These are phyloP conservation scores for Phyto melanocephala DNA, from an alignment of 2,888 invertebrate species.

Conservation along the genomic window DNA sequence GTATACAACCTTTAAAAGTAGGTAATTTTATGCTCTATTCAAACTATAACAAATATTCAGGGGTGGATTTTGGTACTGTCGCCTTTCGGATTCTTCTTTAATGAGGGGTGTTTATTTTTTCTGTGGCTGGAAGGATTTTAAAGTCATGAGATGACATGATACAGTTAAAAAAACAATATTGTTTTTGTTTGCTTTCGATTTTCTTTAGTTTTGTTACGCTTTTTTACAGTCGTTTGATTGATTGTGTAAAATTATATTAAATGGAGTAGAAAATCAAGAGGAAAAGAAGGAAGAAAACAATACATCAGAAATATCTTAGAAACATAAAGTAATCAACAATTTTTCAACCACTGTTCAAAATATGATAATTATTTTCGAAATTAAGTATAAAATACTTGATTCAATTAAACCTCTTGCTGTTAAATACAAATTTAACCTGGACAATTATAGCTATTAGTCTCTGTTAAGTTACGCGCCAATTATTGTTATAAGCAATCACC, in stretches of 20 bases:
- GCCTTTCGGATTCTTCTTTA: neutral
- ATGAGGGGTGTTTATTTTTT: neutral
- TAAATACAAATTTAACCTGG: no score
- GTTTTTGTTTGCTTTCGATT: neutral
- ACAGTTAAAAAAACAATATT: slow-evolving; percentile 20
- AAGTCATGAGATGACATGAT: slow-evolving; percentile 34
- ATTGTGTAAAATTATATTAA: slow-evolving; percentile 20
- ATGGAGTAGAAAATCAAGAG: neutral
- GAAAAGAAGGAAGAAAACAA: neutral
- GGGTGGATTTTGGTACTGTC: slow-evolving; percentile 26
- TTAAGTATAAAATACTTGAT: no score
- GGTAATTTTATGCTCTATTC: slow-evolving; percentile 12
- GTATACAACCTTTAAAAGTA: neutral
- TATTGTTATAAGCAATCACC: no score
- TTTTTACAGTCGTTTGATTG: slow-evolving; percentile 30
- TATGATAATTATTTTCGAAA: no score
- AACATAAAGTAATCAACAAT: no score
- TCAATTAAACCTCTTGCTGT: no score
- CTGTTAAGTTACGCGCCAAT: no score
- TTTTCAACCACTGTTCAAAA: no score
- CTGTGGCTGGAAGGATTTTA: slow-evolving; percentile 10
- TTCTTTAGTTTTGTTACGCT: neutral
- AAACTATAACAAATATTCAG: neutral
- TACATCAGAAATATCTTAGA: no score
- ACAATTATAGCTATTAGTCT: no score